These are phyloP conservation scores for Argynnis bischoffii DNA, from an alignment of 2,888 invertebrate genomes.

Conservation along the genomic window DNA sequence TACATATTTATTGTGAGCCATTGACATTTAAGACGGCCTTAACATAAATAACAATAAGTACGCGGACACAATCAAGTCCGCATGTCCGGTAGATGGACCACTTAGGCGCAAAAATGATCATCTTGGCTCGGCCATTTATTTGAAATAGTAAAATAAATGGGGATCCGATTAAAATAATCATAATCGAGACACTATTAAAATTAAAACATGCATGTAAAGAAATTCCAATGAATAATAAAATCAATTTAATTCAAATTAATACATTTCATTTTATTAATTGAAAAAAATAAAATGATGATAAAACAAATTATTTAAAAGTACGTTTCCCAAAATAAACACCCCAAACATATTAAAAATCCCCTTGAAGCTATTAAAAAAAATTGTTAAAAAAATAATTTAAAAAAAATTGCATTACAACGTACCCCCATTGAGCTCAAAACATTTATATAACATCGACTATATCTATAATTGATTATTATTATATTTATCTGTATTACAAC, in stretches of 20 bases:
- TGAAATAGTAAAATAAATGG: neutral
- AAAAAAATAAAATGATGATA: too few species aligned
- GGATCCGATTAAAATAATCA: too few species aligned
- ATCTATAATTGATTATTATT: slow-evolving; percentile 22
- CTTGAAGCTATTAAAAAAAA: neutral
- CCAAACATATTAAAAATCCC: too few species aligned
- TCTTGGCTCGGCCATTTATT: neutral
- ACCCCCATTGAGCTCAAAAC: slow-evolving; percentile 29
- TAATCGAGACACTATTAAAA: too few species aligned
- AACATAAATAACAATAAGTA: slow-evolving; percentile 1
- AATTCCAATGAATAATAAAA: too few species aligned
- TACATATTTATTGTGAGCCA: slow-evolving; percentile 17
- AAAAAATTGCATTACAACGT: slow-evolving; percentile 1
- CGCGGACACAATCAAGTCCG: neutral
- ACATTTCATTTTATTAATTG: too few species aligned
- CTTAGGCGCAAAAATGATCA: neutral
- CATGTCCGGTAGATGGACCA: neutral
- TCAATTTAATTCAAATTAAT: too few species aligned
- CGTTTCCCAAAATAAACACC: too few species aligned
- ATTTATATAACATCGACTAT: slow-evolving; percentile 23
- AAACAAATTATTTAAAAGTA: too few species aligned
- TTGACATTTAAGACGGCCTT: neutral
- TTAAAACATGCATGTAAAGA: too few species aligned
- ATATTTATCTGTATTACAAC: slow-evolving; percentile 11
- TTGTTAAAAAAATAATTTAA: neutral